These are phyloP conservation scores for Idaea straminata DNA, from an alignment of 2,888 invertebrate genomes.

Conservation along the genomic window DNA sequence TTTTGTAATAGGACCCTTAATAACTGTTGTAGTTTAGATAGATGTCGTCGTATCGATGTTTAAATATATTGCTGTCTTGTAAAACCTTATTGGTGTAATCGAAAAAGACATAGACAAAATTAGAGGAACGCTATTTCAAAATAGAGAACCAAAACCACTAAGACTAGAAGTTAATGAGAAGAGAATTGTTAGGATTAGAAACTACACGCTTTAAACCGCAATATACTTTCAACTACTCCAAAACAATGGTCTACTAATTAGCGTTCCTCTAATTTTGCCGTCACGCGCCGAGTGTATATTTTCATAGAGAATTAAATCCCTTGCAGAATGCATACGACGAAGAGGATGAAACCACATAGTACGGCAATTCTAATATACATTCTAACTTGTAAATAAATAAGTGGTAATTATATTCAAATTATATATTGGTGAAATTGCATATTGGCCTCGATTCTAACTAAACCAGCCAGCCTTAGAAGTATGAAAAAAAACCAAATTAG, in stretches of 20 bases:
- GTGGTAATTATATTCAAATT: slow-evolving; percentile 28
- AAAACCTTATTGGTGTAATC: slow-evolving; percentile 38
- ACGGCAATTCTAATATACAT: slow-evolving; percentile 57
- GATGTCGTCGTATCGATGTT: slow-evolving; percentile 49
- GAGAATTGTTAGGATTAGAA: too few relatives aligned
- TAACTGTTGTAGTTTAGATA: slow-evolving; percentile 55
- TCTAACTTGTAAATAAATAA: slow-evolving; percentile 47
- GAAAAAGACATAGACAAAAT: background rate
- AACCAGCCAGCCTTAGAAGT: background rate
- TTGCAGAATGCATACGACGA: slow-evolving; percentile 74
- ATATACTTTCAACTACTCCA: too few relatives aligned
- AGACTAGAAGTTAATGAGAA: background rate
- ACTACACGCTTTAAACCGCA: too few relatives aligned
- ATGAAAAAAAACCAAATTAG: background rate
- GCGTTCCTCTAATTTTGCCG: background rate
- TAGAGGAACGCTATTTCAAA: background rate
- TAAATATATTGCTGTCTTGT: slow-evolving; percentile 39
- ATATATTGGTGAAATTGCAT: slow-evolving; percentile 15
- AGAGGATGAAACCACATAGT: slow-evolving; percentile 73
- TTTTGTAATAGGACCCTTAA: slow-evolving; percentile 11
- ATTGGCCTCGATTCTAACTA: slow-evolving; percentile 5
- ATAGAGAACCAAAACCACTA: background rate
- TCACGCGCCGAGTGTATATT: slow-evolving; percentile 35
- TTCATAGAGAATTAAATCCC: slow-evolving; percentile 67
- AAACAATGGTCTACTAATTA: background rate